phyloP scores from a whole-genome alignment of 2,888 invertebrate genomes.

The Pristionchus mayeri region DNA sequence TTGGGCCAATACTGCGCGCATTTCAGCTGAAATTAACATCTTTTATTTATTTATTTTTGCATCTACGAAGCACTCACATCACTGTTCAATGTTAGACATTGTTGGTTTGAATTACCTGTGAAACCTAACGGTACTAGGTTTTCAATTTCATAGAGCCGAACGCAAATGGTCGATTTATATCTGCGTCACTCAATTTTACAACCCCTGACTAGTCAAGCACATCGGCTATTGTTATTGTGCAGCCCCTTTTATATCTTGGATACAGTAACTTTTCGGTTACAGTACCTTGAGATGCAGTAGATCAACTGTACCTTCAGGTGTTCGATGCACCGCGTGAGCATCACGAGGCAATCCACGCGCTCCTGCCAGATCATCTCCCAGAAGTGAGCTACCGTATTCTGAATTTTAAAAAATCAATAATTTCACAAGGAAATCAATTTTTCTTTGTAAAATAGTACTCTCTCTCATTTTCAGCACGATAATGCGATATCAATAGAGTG shows the following conservation, averaged over 20 bases:
- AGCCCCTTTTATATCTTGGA: not conserved
- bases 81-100: not conserved
- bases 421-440: not conserved
- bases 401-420: not conserved
- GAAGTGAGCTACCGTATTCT: constrained; percentile 66
- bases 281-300: too few species aligned
- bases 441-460: not conserved
- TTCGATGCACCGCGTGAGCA: constrained; percentile 66
- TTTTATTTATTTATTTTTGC: not conserved
- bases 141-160: too few species aligned
- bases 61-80: not conserved
- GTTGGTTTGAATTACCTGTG: not conserved
- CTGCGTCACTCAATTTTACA: too few species aligned
- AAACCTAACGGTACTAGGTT: too few species aligned
- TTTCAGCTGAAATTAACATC: constrained; percentile 62
- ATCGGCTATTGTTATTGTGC: not conserved
- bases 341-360: constrained; percentile 65
- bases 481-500: too few species aligned
- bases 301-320: constrained; percentile 53
- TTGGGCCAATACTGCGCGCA: constrained; percentile 72
- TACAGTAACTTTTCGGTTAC: too few species aligned
- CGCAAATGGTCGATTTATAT: too few species aligned
- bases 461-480: not conserved
- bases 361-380: constrained; percentile 73
- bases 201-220: too few species aligned